These are phyloP conservation scores for Agonopterix arenella DNA, from an alignment of 2,888 invertebrate species.

Conservation along the genomic window DNA sequence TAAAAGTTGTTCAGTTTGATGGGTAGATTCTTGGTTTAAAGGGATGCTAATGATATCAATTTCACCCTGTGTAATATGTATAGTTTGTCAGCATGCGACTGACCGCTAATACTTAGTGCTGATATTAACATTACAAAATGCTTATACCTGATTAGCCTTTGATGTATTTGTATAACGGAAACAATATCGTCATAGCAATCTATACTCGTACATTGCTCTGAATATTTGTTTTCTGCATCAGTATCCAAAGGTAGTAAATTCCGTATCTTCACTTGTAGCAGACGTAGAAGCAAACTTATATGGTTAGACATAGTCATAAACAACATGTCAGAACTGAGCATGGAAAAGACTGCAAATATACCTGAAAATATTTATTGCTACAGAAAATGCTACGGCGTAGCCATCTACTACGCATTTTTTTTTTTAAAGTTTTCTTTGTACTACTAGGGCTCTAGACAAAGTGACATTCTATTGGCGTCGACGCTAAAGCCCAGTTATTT, in stretches of 20 bases:
- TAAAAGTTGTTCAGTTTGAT: too few species aligned
- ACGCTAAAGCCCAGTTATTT: too few species aligned
- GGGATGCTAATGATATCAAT: too few species aligned
- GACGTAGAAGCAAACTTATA: constrained; percentile 50
- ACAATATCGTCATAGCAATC: constrained; percentile 44
- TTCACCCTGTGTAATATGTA: too few species aligned
- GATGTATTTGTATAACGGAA: constrained; percentile 45
- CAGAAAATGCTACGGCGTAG: too few species aligned
- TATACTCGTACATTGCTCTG: not conserved
- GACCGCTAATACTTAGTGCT: not conserved
- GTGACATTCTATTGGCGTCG: too few species aligned
- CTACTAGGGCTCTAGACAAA: too few species aligned
- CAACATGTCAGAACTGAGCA: constrained; percentile 52
- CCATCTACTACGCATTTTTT: too few species aligned
- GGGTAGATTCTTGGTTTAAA: too few species aligned
- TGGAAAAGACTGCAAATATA: constrained; percentile 31
- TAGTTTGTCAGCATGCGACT: too few species aligned
- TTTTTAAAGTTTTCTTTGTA: too few species aligned
- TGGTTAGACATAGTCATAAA: constrained; percentile 61
- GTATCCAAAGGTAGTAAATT: constrained; percentile 20
- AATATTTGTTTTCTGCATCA: not conserved
- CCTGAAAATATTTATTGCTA: too few species aligned
- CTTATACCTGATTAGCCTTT: constrained; percentile 46
- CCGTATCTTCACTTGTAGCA: constrained; percentile 48
- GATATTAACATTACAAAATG: not conserved